phyloP scores from a whole-genome alignment of 2,113 vertebrate species.

The Epinephelus moara region DNA sequence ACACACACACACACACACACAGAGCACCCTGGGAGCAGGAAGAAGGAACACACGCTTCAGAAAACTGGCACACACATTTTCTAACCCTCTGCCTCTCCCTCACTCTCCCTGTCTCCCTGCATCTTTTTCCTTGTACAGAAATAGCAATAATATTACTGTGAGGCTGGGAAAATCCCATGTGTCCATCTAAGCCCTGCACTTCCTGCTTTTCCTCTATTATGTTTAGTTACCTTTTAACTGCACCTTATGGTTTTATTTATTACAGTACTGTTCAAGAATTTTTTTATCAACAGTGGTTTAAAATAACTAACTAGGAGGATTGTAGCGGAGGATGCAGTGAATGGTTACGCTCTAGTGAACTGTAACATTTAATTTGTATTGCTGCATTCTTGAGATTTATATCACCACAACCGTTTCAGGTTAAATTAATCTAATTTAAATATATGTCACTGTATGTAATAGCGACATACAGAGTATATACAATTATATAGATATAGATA shows the following conservation, averaged over 20 bases:
- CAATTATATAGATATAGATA: no score
- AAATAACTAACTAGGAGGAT: neutral
- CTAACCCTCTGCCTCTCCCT: constrained; percentile 60
- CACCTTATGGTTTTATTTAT: constrained; percentile 4
- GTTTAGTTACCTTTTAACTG: constrained; percentile 30
- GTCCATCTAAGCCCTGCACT: constrained; percentile 49
- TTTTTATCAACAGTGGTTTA: neutral
- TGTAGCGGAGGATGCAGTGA: no score
- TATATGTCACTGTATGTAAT: no score
- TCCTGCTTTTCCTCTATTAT: constrained; percentile 12
- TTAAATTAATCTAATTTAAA: no score
- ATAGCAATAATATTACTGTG: constrained; percentile 64
- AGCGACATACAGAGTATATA: no score
- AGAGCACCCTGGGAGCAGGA: constrained; percentile 69
- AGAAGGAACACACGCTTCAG: constrained; percentile 66
- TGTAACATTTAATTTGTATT: no score
- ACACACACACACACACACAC: constrained; percentile 23
- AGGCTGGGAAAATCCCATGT: constrained; percentile 66
- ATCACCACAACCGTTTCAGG: no score
- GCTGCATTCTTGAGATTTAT: no score
- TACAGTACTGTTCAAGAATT: neutral
- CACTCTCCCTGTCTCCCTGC: constrained; percentile 47
- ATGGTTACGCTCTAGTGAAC: no score
- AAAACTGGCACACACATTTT: constrained; percentile 73
- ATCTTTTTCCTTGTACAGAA: constrained; percentile 80